Evolutionary conservation across 2,797 vertebrate genomes (phyloP).

Genomic region (Cynodonichthys magdalenae): DNA sequence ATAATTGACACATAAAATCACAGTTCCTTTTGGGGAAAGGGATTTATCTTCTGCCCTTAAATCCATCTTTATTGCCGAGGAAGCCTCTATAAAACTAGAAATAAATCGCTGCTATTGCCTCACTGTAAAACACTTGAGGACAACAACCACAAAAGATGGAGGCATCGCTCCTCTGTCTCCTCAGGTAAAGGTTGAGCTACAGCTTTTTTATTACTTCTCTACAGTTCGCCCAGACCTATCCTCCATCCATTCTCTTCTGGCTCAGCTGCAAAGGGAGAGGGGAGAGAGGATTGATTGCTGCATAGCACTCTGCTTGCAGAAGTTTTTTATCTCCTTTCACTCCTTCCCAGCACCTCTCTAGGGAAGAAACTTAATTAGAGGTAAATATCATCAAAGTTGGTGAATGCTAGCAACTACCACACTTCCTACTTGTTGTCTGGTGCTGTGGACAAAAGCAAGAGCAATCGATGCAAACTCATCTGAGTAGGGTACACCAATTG

Average conservation of each 20-base stretch:
- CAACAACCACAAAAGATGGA: constrained; percentile 64
- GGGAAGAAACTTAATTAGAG: constrained; percentile 85
- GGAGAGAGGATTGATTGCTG: constrained; percentile 77
- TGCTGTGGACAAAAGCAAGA: constrained; percentile 31
- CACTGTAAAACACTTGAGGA: constrained; percentile 60
- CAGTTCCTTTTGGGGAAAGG: constrained; percentile 39
- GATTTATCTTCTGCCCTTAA: constrained; percentile 57
- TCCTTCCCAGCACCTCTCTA: constrained; percentile 62
- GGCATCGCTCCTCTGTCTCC: constrained; percentile 58
- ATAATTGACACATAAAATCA: constrained; percentile 54
- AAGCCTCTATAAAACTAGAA: constrained; percentile 49
- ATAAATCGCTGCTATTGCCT: constrained; percentile 52
- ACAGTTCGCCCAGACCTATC: constrained; percentile 63
- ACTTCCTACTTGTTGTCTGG: constrained; percentile 67
- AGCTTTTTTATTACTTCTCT: constrained; percentile 74
- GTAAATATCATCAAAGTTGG: constrained; percentile 83
- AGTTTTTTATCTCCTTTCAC: constrained; percentile 69
- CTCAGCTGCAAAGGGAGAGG: constrained; percentile 52
- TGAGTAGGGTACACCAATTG: constrained; percentile 47
- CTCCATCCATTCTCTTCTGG: constrained; percentile 60
- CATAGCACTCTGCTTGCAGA: constrained; percentile 66
- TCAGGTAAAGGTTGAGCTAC: constrained; percentile 65
- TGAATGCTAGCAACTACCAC: constrained; percentile 55
- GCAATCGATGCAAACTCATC: constrained; percentile 74
- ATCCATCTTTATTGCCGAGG: constrained; percentile 53